Evolutionary conservation across 1,140 invertebrate genomes (phyloP).

Genomic region (Arctopsyche grandis): DNA sequence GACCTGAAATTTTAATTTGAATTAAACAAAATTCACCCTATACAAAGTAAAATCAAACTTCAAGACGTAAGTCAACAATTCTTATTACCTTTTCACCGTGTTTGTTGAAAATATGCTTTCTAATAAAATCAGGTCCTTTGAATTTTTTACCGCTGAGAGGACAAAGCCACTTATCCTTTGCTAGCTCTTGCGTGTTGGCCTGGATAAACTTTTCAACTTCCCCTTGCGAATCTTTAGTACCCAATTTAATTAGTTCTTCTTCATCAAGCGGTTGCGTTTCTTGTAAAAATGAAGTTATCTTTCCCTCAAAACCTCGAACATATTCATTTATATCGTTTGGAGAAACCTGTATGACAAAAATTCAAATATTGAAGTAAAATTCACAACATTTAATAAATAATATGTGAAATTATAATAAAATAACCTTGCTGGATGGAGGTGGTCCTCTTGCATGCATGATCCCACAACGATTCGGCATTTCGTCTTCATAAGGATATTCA

Average conservation of each 20-base stretch:
- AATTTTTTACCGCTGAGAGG: slow-evolving; percentile 99
- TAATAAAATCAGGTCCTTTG: slow-evolving; percentile 98
- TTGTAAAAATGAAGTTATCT: slow-evolving; percentile 89
- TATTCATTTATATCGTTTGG: slow-evolving; percentile 80
- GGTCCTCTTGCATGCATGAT: slow-evolving; percentile 96
- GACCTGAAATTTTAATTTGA: slow-evolving; percentile 63
- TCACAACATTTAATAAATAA: slow-evolving; percentile 28
- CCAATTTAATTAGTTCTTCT: slow-evolving; percentile 87
- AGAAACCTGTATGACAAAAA: slow-evolving; percentile 63
- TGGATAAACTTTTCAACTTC: slow-evolving; percentile 96
- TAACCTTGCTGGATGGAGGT: slow-evolving; percentile 81
- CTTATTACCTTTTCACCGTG: slow-evolving; percentile 86
- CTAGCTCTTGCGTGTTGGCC: slow-evolving; percentile 93
- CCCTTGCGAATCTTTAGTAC: slow-evolving; percentile 86
- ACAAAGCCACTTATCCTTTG: slow-evolving; percentile 98
- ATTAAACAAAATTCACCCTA: too few relatives aligned
- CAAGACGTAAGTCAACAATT: not conserved
- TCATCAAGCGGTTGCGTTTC: slow-evolving; percentile 74
- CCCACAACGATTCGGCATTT: slow-evolving; percentile 99
- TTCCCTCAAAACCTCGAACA: slow-evolving; percentile 82
- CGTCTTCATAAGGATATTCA: slow-evolving; percentile 99
- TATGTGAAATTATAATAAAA: slow-evolving; percentile 30
- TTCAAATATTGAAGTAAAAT: slow-evolving; percentile 26
- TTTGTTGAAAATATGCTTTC: slow-evolving; percentile 99
- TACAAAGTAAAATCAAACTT: too few relatives aligned